A percentile compares a stretch with the other conserved stretches of the same genome.
These are phyloP conservation scores for Sebastolobus altivelis DNA, from an alignment of 2,797 vertebrate species.

Conservation along the genomic window DNA sequence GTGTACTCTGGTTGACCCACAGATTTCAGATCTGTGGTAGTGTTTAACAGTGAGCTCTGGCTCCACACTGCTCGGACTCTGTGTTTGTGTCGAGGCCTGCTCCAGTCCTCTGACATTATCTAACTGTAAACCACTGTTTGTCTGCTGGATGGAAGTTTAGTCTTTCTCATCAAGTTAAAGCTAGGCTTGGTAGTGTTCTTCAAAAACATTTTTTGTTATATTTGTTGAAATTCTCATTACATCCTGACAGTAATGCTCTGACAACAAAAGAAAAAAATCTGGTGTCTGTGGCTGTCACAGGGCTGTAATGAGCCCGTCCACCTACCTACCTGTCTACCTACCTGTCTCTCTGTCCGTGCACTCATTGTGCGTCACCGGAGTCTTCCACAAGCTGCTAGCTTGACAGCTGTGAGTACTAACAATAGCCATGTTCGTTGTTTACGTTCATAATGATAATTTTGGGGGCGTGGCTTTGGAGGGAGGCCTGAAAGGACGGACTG, in stretches of 20 bases:
- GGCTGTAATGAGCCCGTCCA: too few relatives aligned
- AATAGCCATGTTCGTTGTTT: too few relatives aligned
- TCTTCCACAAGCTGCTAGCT: not conserved
- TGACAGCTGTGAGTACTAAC: not conserved
- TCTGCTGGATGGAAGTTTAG: not conserved
- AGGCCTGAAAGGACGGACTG: too few relatives aligned
- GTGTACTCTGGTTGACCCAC: slow-evolving; percentile 64
- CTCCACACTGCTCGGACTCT: slow-evolving; percentile 24
- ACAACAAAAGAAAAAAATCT: not conserved
- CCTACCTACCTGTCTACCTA: too few relatives aligned
- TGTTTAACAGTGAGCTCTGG: slow-evolving; percentile 36
- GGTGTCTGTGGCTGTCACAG: too few relatives aligned
- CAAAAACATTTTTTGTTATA: too few relatives aligned
- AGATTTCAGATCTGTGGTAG: slow-evolving; percentile 44
- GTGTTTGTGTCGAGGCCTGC: slow-evolving; percentile 18
- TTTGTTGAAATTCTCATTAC: too few relatives aligned
- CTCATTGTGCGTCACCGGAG: not conserved
- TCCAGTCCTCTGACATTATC: slow-evolving; percentile 24
- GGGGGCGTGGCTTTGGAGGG: too few relatives aligned
- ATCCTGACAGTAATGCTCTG: too few relatives aligned
- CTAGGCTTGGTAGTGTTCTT: not conserved
- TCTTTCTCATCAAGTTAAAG: slow-evolving; percentile 4
- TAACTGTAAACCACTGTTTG: not conserved
- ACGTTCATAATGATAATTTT: too few relatives aligned
- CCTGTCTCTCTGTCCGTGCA: not conserved